Evolutionary conservation across 35 echinoderm and acorn worm genomes (phyloP).

Genomic region (Apostichopus californicus): DNA sequence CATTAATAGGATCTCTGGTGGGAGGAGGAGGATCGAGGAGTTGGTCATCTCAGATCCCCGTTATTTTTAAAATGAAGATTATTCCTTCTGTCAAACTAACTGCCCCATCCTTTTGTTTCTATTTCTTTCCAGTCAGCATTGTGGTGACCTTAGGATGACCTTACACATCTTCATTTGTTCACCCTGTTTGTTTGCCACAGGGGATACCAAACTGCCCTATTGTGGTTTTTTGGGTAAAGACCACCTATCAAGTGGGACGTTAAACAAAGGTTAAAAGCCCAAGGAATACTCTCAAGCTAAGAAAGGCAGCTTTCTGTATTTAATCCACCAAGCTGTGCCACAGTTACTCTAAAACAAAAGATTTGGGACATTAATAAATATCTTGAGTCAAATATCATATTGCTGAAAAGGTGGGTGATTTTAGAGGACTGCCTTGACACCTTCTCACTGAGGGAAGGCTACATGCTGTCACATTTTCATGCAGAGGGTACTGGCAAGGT

Average conservation of each 20-base stretch:
- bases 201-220: constrained; percentile 22
- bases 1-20: too few relatives aligned
- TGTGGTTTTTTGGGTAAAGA: constrained; percentile 8
- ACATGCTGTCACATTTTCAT: not conserved
- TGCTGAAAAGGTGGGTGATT: not conserved
- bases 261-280: not conserved
- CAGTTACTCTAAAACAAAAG: not conserved
- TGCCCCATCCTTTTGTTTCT: not conserved
- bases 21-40: too few relatives aligned
- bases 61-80: too few relatives aligned
- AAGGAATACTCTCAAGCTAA: not conserved
- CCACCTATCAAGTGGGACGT: constrained; percentile 31
- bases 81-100: not conserved
- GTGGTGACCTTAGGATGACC: constrained; percentile 24
- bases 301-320: not conserved
- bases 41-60: too few relatives aligned
- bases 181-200: constrained; percentile 15
- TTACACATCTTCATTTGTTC: constrained; percentile 42
- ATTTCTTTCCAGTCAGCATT: not conserved
- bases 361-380: not conserved
- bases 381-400: not conserved
- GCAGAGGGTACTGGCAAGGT: too few relatives aligned
- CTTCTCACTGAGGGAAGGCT: not conserved
- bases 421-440: not conserved
- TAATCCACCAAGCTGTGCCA: not conserved